These are phyloP conservation scores for Mechanitis mazaeus DNA, from an alignment of 2,888 invertebrate genomes.

Conservation along the genomic window DNA sequence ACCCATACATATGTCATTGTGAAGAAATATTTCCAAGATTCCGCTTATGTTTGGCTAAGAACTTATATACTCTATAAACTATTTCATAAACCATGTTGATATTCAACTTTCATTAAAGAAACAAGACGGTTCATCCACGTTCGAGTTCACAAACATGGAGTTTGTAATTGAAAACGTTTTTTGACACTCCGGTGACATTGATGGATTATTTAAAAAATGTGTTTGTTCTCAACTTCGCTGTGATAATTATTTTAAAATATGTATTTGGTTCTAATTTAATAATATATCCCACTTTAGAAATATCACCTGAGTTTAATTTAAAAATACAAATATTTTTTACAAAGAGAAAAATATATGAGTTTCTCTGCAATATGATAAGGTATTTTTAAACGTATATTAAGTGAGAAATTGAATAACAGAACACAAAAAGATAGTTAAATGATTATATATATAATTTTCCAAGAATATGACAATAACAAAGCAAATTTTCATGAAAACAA, in stretches of 20 bases:
- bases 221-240: slow-evolving; percentile 23
- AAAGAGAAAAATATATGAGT: too few species aligned
- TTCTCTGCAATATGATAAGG: too few species aligned
- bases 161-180: slow-evolving; percentile 62
- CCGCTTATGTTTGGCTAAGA: background rate
- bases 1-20: too few species aligned
- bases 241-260: slow-evolving; percentile 13
- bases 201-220: slow-evolving; percentile 48
- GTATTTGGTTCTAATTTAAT: background rate
- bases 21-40: too few species aligned
- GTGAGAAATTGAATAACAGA: background rate
- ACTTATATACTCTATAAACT: background rate
- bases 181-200: slow-evolving; percentile 51
- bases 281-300: too few species aligned
- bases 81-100: slow-evolving; percentile 1
- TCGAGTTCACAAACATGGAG: slow-evolving; percentile 46
- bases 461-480: slow-evolving; percentile 11
- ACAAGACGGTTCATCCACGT: slow-evolving; percentile 57
- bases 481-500: slow-evolving; percentile 35
- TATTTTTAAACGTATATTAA: too few species aligned
- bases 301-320: too few species aligned
- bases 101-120: slow-evolving; percentile 53
- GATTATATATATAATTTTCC: background rate
- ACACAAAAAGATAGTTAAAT: background rate
- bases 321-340: too few species aligned